phyloP scores from a whole-genome alignment of 2,113 vertebrate species.

The Narcine bancroftii region DNA sequence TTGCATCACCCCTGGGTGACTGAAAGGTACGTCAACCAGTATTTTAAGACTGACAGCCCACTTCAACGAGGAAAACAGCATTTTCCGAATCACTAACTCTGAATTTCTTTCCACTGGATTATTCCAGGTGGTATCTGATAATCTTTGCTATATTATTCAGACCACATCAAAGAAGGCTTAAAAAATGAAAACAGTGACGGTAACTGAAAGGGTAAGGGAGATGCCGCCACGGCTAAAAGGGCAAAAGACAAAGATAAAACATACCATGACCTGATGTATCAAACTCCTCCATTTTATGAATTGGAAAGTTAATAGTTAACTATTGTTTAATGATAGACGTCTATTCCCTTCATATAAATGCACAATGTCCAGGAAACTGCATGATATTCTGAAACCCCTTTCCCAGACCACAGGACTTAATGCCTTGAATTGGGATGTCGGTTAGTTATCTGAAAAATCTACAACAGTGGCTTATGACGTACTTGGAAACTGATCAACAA shows the following conservation, averaged over 20 bases:
- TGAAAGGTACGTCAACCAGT: not conserved
- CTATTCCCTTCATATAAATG: not conserved
- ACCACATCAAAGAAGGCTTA: no score
- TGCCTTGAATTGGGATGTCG: not conserved
- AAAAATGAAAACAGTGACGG: not conserved
- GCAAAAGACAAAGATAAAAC: not conserved
- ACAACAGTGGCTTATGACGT: not conserved
- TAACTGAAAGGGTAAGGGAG: not conserved
- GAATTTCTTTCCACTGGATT: constrained; percentile 17
- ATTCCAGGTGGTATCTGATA: constrained; percentile 2
- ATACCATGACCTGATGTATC: not conserved
- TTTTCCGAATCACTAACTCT: not conserved
- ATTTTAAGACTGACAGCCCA: not conserved
- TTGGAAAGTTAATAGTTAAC: not conserved
- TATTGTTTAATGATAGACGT: not conserved
- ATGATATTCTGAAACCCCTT: not conserved
- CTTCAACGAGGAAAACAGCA: not conserved
- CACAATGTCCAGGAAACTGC: not conserved
- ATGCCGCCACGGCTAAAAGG: not conserved
- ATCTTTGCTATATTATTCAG: not conserved
- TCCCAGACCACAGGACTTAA: not conserved
- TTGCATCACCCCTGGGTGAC: not conserved
- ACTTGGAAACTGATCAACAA: not conserved
- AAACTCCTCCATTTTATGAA: not conserved
- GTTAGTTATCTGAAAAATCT: not conserved